These are phyloP conservation scores for Zaprionus taronus DNA, from an alignment of 1,140 invertebrate genomes.

Conservation along the genomic window DNA sequence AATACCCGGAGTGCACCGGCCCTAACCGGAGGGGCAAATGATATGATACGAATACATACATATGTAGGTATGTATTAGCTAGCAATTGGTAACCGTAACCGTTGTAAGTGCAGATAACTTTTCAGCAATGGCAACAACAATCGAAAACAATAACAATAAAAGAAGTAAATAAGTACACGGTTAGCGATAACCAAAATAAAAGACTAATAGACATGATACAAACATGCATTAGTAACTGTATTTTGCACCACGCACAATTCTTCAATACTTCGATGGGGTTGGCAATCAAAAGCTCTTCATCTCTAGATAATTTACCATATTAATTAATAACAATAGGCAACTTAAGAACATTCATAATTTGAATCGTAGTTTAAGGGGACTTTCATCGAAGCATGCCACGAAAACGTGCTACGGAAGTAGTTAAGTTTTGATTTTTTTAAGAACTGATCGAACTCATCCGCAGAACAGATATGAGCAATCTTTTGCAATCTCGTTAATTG, in stretches of 20 bases:
- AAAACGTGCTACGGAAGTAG: background rate
- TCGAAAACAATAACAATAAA: background rate
- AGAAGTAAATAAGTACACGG: background rate
- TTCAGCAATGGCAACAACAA: background rate
- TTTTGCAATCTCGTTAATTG: background rate
- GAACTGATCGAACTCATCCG: background rate
- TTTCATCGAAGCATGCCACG: background rate
- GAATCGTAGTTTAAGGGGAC: background rate
- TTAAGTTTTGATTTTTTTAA: background rate
- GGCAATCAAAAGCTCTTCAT: no score
- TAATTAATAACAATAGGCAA: background rate
- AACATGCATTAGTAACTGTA: background rate
- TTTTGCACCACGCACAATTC: background rate
- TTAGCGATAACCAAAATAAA: conserved; percentile 1
- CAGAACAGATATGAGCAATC: background rate
- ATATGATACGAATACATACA: background rate
- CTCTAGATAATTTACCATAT: no score
- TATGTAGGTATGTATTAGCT: background rate
- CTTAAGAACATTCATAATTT: background rate
- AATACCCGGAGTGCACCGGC: conserved; percentile 1
- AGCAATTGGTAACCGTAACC: conserved; percentile 2
- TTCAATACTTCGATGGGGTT: no score
- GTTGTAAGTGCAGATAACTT: conserved; percentile 6
- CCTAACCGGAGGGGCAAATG: conserved; percentile 5
- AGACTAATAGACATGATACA: background rate